Percentiles rank a stretch among this genome's conserved stretches.
phyloP scores from a whole-genome alignment of 2,888 invertebrate species.

The Cerastis rubricosa region DNA sequence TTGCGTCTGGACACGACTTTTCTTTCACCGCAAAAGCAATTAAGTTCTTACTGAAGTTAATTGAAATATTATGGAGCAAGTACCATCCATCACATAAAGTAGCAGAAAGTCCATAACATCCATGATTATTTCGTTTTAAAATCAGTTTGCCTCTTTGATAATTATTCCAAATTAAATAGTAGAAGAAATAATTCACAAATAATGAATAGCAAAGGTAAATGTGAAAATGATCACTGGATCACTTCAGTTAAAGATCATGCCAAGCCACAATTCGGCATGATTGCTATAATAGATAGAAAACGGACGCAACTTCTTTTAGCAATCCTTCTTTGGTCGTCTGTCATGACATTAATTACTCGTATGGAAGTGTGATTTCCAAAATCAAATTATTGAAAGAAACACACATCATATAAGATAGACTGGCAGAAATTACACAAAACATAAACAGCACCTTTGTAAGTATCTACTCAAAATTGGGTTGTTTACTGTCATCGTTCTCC shows the following conservation, averaged over 20 bases:
- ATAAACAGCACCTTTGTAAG: too few species aligned
- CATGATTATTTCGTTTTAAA: not conserved
- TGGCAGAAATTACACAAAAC: not conserved
- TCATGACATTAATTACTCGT: not conserved
- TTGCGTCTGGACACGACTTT: not conserved
- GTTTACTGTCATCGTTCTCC: too few species aligned
- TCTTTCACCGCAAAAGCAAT: not conserved
- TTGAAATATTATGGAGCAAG: not conserved
- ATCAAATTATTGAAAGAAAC: not conserved
- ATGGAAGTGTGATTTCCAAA: not conserved
- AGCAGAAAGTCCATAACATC: not conserved
- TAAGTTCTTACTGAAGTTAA: not conserved
- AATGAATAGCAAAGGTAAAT: not conserved
- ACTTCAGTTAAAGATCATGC: not conserved
- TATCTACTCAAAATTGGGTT: too few species aligned
- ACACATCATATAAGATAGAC: not conserved
- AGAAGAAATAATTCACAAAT: not conserved
- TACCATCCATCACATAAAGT: too few species aligned
- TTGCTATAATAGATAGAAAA: not conserved
- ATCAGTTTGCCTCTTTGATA: not conserved
- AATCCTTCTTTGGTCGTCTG: not conserved
- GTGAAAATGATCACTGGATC: not conserved
- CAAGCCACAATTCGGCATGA: not conserved
- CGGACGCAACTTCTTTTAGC: not conserved
- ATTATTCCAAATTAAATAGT: not conserved